These are phyloP conservation scores for Branchipolynoe longqiensis DNA, from an alignment of 2,888 invertebrate species.

Conservation along the genomic window DNA sequence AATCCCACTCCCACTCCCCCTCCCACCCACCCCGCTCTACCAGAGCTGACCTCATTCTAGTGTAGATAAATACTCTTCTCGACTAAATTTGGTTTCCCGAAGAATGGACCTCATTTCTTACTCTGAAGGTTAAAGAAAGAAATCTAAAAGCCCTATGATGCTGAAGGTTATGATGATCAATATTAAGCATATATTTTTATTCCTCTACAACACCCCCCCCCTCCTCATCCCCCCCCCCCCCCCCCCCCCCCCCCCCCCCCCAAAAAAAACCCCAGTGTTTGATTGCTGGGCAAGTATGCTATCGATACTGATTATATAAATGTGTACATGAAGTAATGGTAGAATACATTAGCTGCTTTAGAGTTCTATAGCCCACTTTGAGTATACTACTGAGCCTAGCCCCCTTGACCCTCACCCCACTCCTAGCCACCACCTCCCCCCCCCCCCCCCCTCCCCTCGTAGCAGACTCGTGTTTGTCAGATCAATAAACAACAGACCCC, in stretches of 20 bases:
- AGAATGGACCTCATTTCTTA: conserved; percentile 40
- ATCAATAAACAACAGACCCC: background rate
- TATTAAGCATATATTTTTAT: no score
- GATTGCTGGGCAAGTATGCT: conserved; percentile 32
- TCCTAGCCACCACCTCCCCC: background rate
- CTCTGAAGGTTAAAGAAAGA: background rate
- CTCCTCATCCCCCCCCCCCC: no score
- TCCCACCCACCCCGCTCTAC: no score
- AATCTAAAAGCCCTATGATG: background rate
- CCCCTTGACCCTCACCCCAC: no score
- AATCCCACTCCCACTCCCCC: background rate
- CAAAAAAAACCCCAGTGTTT: no score
- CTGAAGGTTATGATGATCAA: background rate
- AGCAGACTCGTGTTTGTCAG: conserved; percentile 31
- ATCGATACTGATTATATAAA: conserved; percentile 24
- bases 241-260: no score
- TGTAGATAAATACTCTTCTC: conserved; percentile 48
- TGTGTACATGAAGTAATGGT: conserved; percentile 42
- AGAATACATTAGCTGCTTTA: conserved; percentile 45
- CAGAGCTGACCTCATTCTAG: conserved; percentile 1
- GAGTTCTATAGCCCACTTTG: conserved; percentile 26
- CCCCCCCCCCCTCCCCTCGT: background rate
- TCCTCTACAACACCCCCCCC: no score
- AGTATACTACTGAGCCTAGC: conserved; percentile 27
- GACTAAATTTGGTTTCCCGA: conserved; percentile 11